phyloP scores from a whole-genome alignment of 2,797 vertebrate genomes.

The Myioborus melanocephalus region DNA sequence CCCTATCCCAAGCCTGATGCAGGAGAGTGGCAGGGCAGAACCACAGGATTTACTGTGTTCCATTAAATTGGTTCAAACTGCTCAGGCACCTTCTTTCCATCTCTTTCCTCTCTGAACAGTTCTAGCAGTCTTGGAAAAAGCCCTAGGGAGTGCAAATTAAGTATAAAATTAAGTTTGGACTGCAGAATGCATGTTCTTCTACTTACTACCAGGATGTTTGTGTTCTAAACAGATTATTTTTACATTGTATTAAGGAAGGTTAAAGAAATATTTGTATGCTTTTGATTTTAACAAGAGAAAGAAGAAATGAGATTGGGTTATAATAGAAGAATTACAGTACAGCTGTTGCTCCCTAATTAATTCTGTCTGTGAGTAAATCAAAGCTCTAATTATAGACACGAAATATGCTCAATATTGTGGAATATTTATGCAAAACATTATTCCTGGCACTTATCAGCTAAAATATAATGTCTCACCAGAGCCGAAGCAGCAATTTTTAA shows the following conservation, averaged over 20 bases:
- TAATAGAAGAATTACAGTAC: constrained; percentile 53
- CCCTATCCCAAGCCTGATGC: not conserved
- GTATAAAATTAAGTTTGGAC: not conserved
- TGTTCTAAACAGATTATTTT: not conserved
- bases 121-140: not conserved
- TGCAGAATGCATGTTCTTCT: not conserved
- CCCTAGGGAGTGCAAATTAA: not conserved
- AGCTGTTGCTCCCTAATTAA: constrained; percentile 65
- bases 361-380: constrained; percentile 68
- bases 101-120: not conserved
- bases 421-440: constrained; percentile 72
- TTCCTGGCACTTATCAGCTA: constrained; percentile 61
- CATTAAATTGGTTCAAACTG: not conserved
- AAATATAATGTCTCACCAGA: constrained; percentile 70
- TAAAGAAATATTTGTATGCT: constrained; percentile 2
- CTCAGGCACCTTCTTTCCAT: not conserved
- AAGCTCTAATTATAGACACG: constrained; percentile 67
- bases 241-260: not conserved
- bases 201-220: not conserved
- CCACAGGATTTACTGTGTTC: not conserved
- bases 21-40: not conserved
- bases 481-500: constrained; percentile 59
- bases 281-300: constrained; percentile 2
- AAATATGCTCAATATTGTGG: constrained; percentile 68
- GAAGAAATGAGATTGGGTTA: constrained; percentile 1